A percentile compares a stretch with the other conserved stretches of the same genome.
Conservation (phyloP, 2,113 vertebrate genomes). For the Psittacus erithacus region DNA sequence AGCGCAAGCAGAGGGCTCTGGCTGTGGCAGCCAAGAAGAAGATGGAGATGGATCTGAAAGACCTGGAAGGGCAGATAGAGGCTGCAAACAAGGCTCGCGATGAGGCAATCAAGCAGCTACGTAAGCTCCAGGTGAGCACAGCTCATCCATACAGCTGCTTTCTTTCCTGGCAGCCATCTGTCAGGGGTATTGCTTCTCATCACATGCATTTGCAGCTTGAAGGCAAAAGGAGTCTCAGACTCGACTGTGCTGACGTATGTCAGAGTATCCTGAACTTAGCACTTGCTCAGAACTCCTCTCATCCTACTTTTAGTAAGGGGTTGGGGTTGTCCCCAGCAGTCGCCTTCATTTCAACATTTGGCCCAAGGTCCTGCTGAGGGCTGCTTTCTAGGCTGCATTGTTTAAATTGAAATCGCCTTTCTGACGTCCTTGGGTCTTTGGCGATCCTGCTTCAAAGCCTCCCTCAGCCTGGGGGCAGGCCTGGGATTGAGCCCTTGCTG, state of each 20-base stretch:
- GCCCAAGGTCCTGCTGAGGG: neutral
- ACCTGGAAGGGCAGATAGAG: slow-evolving; percentile 93
- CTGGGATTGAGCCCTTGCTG: neutral
- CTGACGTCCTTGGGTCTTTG: neutral
- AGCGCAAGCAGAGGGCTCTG: slow-evolving; percentile 93
- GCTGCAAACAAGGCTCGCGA: slow-evolving; percentile 93
- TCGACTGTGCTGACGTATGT: accelerated
- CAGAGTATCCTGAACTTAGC: neutral
- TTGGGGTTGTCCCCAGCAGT: neutral
- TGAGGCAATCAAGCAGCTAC: slow-evolving; percentile 95
- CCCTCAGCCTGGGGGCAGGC: neutral
- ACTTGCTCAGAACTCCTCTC: neutral
- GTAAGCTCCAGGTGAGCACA: slow-evolving; percentile 89
- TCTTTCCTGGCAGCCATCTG: neutral
- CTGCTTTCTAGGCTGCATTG: neutral
- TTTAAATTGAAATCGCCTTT: neutral
- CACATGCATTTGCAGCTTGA: neutral
- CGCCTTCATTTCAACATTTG: neutral
- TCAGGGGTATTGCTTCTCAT: neutral
- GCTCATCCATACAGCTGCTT: neutral
- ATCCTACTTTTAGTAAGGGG: too few species aligned
- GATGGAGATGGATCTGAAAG: slow-evolving; percentile 95
- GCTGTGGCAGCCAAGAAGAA: slow-evolving; percentile 95
- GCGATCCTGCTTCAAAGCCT: neutral
- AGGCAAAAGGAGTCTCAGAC: neutral